A percentile compares a stretch with the other conserved stretches of the same genome.
phyloP scores from a whole-genome alignment of 2,113 vertebrate species.

The Vanacampus margaritifer region DNA sequence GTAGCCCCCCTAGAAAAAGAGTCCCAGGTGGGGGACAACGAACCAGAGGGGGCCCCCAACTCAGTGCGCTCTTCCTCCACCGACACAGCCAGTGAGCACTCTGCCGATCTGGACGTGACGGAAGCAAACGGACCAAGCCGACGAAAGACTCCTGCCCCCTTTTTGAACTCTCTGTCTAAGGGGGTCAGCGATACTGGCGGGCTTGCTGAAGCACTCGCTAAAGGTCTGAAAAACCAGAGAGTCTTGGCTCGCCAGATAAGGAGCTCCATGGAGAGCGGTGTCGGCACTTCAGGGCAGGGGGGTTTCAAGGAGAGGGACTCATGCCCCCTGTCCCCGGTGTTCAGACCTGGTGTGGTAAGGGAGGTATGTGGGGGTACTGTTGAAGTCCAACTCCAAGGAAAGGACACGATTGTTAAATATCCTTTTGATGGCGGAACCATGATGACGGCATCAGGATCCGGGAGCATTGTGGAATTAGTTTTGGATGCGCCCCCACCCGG shows the following conservation, averaged over 20 bases:
- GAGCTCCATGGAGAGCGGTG: slow-evolving; percentile 45
- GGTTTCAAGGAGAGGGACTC: slow-evolving; percentile 30
- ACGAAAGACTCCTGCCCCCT: slow-evolving; percentile 32
- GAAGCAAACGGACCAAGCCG: slow-evolving; percentile 54
- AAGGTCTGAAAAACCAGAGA: slow-evolving; percentile 81
- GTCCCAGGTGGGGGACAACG: slow-evolving; percentile 46
- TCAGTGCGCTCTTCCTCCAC: slow-evolving; percentile 82
- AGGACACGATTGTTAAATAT: slow-evolving; percentile 73
- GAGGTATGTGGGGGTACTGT: slow-evolving; percentile 75
- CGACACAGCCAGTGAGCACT: slow-evolving; percentile 87
- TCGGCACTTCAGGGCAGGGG: slow-evolving; percentile 20
- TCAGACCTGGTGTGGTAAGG: slow-evolving; percentile 80
- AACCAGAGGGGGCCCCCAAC: slow-evolving; percentile 60
- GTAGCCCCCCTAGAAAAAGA: slow-evolving; percentile 43
- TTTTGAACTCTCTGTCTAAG: slow-evolving; percentile 32
- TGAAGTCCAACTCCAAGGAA: slow-evolving; percentile 79
- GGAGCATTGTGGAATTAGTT: slow-evolving; percentile 71
- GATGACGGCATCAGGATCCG: slow-evolving; percentile 30
- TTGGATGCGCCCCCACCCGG: slow-evolving; percentile 78
- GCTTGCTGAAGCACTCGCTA: slow-evolving; percentile 70
- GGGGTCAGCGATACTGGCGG: slow-evolving; percentile 45
- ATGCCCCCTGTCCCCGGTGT: slow-evolving; percentile 53
- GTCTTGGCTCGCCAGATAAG: slow-evolving; percentile 75
- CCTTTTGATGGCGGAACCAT: slow-evolving; percentile 64
- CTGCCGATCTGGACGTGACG: slow-evolving; percentile 76